Evolutionary conservation across 2,888 invertebrate species (phyloP).

Genomic region (Dexiosoma caninum): DNA sequence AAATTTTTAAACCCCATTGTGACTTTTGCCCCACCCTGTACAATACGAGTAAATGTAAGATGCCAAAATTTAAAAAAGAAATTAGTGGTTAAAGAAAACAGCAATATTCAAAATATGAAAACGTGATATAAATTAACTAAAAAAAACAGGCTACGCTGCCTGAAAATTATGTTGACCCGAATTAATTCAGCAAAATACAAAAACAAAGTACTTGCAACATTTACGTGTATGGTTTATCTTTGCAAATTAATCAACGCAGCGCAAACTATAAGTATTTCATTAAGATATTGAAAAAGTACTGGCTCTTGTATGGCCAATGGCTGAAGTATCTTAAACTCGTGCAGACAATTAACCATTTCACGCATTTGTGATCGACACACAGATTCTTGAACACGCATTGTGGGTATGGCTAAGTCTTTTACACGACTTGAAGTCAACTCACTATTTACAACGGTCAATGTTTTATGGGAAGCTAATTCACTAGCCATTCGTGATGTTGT

Average conservation of each 20-base stretch:
- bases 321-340: constrained; percentile 74
- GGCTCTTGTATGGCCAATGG: constrained; percentile 73
- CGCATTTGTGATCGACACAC: constrained; percentile 75
- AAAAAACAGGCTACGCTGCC: neutral
- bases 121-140: neutral
- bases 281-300: constrained; percentile 73
- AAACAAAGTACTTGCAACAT: neutral
- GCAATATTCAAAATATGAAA: no score
- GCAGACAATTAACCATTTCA: constrained; percentile 70
- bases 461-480: constrained; percentile 71
- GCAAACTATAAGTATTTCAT: constrained; percentile 75
- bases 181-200: neutral
- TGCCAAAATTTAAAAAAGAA: no score
- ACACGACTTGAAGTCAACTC: constrained; percentile 73
- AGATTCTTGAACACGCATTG: constrained; percentile 72
- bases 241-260: constrained; percentile 75
- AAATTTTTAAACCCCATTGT: no score
- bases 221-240: constrained; percentile 66
- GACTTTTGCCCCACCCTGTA: no score
- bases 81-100: neutral
- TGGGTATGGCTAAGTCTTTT: constrained; percentile 73
- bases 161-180: neutral
- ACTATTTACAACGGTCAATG: constrained; percentile 72
- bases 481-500: constrained; percentile 69
- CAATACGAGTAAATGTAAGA: no score